Conservation (phyloP, 1,140 invertebrate genomes). For the Mercenaria mercenaria region DNA sequence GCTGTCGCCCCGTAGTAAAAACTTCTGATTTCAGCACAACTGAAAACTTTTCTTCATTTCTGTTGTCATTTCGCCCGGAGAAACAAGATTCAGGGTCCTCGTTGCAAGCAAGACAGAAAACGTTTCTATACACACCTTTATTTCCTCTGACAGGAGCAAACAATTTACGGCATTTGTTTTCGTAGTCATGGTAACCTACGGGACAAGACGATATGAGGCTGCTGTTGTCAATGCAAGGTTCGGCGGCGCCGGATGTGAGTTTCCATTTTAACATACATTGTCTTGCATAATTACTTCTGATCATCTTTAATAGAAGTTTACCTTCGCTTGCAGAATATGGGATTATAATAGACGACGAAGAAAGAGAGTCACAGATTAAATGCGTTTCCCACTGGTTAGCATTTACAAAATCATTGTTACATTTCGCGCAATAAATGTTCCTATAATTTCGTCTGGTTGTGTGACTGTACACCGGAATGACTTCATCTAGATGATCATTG, state of each 20-base stretch:
- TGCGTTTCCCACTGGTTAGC: background rate
- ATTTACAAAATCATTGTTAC: background rate
- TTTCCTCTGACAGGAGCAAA: background rate
- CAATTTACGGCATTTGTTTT: background rate
- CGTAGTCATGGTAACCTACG: background rate
- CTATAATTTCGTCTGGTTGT: background rate
- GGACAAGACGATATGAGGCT: background rate
- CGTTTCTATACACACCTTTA: background rate
- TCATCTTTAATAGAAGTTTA: background rate
- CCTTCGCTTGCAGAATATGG: too few relatives aligned
- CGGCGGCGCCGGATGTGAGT: background rate
- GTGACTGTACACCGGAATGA: background rate
- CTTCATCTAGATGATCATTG: background rate
- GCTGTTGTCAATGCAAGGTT: background rate
- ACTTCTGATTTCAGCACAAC: background rate
- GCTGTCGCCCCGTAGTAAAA: background rate
- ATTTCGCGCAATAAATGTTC: background rate
- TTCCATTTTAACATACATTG: background rate
- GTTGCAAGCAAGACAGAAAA: conserved; percentile 3
- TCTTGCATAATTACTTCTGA: background rate
- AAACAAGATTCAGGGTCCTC: background rate
- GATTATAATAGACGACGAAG: background rate
- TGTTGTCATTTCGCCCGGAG: too few relatives aligned
- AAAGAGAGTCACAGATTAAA: background rate
- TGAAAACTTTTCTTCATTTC: too few relatives aligned